These are phyloP conservation scores for Upupa epops DNA, from an alignment of 2,113 vertebrate genomes.

Conservation along the genomic window DNA sequence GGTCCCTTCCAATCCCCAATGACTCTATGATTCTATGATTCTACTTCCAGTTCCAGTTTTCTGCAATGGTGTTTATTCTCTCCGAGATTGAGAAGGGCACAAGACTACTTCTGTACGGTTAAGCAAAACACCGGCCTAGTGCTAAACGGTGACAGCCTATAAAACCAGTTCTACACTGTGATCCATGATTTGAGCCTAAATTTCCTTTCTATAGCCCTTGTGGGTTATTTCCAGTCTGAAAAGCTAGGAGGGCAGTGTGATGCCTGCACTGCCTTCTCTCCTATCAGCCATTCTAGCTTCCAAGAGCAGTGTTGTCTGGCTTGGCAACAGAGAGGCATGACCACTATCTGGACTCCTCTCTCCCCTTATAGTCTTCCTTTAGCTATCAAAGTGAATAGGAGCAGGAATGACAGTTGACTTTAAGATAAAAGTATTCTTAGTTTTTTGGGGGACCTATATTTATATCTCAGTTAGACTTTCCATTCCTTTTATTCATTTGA, in stretches of 20 bases:
- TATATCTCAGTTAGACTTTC: background rate
- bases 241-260: background rate
- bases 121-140: no score
- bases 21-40: no score
- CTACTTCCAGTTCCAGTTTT: no score
- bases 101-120: no score
- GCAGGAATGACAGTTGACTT: background rate
- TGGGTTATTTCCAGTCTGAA: background rate
- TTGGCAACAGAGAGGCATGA: background rate
- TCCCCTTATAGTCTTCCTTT: background rate
- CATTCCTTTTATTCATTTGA: background rate
- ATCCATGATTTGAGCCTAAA: background rate
- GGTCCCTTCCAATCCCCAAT: no score
- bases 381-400: background rate
- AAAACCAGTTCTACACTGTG: background rate
- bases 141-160: no score
- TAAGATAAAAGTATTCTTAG: background rate
- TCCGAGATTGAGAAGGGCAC: no score
- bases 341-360: background rate
- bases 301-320: background rate
- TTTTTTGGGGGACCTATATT: background rate
- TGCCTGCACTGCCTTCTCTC: rapidly evolving
- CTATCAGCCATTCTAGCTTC: background rate
- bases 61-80: no score
- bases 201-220: background rate